Conservation (phyloP, 2,797 vertebrate species). For the Sternotherus odoratus region DNA sequence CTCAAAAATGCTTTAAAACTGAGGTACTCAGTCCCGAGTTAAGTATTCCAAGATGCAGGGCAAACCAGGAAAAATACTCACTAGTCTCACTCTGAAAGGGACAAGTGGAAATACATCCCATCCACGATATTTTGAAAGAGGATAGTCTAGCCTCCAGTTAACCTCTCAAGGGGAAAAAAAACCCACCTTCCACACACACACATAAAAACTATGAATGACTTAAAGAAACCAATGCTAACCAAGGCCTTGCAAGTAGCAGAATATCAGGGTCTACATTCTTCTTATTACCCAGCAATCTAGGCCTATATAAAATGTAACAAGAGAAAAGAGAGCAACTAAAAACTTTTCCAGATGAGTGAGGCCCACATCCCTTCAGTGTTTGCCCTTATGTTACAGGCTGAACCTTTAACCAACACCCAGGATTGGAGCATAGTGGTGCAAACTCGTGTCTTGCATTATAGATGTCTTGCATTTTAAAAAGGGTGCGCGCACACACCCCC, state of each 20-base stretch:
- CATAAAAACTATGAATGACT: background rate
- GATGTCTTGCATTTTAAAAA: background rate
- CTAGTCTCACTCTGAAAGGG: too few relatives aligned
- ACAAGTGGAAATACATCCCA: too few relatives aligned
- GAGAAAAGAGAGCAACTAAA: accelerated
- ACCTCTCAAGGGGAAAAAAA: too few relatives aligned
- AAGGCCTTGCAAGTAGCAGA: background rate
- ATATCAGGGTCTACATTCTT: background rate
- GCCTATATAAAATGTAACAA: background rate
- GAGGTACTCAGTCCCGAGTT: too few relatives aligned
- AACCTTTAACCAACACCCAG: background rate
- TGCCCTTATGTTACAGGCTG: background rate
- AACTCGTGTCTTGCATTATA: background rate
- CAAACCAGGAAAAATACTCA: too few relatives aligned
- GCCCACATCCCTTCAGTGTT: background rate
- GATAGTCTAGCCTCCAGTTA: too few relatives aligned
- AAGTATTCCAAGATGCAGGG: too few relatives aligned
- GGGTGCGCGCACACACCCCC: too few relatives aligned
- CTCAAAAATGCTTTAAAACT: too few relatives aligned
- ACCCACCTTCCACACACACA: too few relatives aligned
- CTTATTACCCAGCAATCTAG: background rate
- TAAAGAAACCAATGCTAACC: background rate
- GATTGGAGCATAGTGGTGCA: background rate
- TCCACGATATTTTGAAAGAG: too few relatives aligned
- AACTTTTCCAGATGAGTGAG: background rate